phyloP scores from a whole-genome alignment of 37 sponge, comb jelly and placozoan genomes.

The Dysidea cf. avara region DNA sequence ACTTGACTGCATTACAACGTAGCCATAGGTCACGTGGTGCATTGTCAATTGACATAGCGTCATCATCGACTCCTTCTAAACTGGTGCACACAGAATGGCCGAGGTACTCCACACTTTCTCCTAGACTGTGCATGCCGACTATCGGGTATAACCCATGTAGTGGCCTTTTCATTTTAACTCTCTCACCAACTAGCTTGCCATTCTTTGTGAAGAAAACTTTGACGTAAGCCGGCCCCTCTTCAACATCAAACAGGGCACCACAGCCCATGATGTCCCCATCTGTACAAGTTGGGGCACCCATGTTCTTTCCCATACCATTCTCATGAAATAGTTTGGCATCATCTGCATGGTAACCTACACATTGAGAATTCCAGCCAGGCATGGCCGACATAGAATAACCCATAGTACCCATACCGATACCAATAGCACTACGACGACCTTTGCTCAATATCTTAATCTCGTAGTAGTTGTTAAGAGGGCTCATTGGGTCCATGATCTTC shows the following conservation, averaged over 20 bases:
- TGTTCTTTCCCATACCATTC: slow-evolving; percentile 55
- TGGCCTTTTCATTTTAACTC: slow-evolving; percentile 61
- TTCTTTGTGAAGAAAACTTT: slow-evolving; percentile 89
- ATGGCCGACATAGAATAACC: slow-evolving; percentile 50
- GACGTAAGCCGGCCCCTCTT: slow-evolving; percentile 44
- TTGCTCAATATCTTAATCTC: slow-evolving; percentile 63
- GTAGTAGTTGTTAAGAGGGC: slow-evolving; percentile 71
- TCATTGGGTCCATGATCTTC: slow-evolving; percentile 71
- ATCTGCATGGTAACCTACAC: slow-evolving; percentile 83
- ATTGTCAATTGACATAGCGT: slow-evolving; percentile 38
- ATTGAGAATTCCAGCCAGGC: slow-evolving; percentile 78
- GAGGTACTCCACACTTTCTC: slow-evolving; percentile 69
- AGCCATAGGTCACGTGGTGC: slow-evolving; percentile 55
- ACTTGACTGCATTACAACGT: slow-evolving; percentile 61
- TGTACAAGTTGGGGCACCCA: slow-evolving; percentile 68
- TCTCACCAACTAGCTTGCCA: slow-evolving; percentile 50
- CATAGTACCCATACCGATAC: slow-evolving; percentile 54
- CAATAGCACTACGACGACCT: slow-evolving; percentile 60
- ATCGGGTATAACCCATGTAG: slow-evolving; percentile 71
- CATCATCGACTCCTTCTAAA: slow-evolving; percentile 21
- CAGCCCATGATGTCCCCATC: slow-evolving; percentile 79
- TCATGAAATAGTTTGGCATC: slow-evolving; percentile 67
- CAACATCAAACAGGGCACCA: slow-evolving; percentile 62
- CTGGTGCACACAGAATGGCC: too few relatives aligned
- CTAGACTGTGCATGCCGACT: slow-evolving; percentile 75